These are phyloP conservation scores for Lasaia peninsularis DNA, from an alignment of 1,140 invertebrate genomes.

Conservation along the genomic window DNA sequence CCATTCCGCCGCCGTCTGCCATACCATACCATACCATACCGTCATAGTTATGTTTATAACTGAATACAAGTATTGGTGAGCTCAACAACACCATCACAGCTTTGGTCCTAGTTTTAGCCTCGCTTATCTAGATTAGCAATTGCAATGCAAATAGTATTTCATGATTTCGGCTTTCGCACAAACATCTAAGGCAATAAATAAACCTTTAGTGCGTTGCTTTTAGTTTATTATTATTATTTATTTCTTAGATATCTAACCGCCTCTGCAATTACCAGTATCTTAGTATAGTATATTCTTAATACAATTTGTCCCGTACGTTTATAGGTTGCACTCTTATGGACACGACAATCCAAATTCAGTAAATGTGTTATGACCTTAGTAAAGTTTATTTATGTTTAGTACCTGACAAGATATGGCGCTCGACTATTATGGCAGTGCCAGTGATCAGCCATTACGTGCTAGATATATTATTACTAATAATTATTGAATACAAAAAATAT, in stretches of 20 bases:
- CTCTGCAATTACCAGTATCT: slow-evolving; percentile 17
- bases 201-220: too few relatives aligned
- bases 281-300: slow-evolving; percentile 27
- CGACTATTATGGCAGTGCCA: background rate
- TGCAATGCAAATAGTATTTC: too few relatives aligned
- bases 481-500: background rate
- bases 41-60: slow-evolving; percentile 36
- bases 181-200: too few relatives aligned
- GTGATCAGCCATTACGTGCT: background rate
- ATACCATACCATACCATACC: slow-evolving; percentile 44
- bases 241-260: background rate
- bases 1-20: slow-evolving; percentile 42
- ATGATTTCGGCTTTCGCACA: too few relatives aligned
- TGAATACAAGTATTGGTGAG: too few relatives aligned
- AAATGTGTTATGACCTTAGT: slow-evolving; percentile 13
- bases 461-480: background rate
- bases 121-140: too few relatives aligned
- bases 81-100: too few relatives aligned
- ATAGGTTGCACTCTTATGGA: slow-evolving; percentile 24
- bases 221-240: too few relatives aligned
- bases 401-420: background rate
- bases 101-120: too few relatives aligned
- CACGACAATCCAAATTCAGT: slow-evolving; percentile 16
- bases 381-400: slow-evolving; percentile 15
- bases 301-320: slow-evolving; percentile 32